These are phyloP conservation scores for Pentalonia nigronervosa DNA, from an alignment of 1,140 invertebrate species.

Conservation along the genomic window DNA sequence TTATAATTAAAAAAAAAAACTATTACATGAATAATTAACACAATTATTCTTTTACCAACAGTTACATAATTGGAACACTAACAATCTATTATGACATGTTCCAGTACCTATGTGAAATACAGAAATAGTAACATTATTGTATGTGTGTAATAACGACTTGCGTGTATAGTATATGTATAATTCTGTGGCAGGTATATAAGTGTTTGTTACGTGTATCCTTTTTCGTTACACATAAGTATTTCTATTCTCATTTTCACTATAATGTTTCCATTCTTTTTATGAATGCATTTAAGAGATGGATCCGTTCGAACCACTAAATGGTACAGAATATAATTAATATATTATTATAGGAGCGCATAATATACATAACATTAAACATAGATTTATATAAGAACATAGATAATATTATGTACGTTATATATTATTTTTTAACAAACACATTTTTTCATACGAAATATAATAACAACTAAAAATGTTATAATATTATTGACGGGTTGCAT, in stretches of 20 bases:
- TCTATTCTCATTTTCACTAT: not conserved
- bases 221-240: not conserved
- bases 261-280: conserved; percentile 4
- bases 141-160: not conserved
- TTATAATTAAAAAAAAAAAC: conserved; percentile 1
- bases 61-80: not conserved
- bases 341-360: not conserved
- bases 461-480: not conserved
- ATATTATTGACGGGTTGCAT: not conserved
- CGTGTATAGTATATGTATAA: not conserved
- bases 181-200: not conserved
- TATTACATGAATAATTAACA: not conserved
- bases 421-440: not conserved
- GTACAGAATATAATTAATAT: not conserved
- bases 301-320: not conserved
- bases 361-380: not conserved
- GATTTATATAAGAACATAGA: not conserved
- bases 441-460: not conserved
- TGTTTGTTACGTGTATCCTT: not conserved
- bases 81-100: not conserved
- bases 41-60: not conserved
- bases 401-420: not conserved
- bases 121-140: not conserved
- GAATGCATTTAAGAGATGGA: not conserved
- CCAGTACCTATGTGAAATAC: not conserved